These are phyloP conservation scores for Micronisus gabar DNA, from an alignment of 2,113 vertebrate species.

Conservation along the genomic window DNA sequence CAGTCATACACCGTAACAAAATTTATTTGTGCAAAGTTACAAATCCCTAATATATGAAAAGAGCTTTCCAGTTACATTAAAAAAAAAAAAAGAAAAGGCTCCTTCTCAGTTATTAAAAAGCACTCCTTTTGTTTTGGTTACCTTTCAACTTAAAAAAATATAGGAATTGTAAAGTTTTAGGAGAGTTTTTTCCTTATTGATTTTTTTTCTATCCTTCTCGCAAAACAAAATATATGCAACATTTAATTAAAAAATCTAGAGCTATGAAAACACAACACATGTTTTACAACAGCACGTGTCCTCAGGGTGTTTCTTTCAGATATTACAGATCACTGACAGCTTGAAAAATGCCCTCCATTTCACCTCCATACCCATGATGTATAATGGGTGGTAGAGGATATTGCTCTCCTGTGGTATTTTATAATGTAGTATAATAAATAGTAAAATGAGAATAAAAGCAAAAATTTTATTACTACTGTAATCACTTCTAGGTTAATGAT, in stretches of 20 bases:
- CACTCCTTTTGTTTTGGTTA: constrained; percentile 16
- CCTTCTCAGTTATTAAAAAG: constrained; percentile 28
- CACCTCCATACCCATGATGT: neutral
- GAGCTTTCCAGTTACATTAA: neutral
- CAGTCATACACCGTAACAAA: neutral
- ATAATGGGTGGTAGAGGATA: neutral
- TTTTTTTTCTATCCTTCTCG: neutral
- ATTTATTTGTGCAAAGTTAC: constrained; percentile 41
- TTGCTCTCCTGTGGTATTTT: constrained; percentile 1
- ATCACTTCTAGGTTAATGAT: neutral
- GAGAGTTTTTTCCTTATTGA: constrained; percentile 6
- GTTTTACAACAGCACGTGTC: constrained; percentile 24
- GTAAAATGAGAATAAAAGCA: constrained; percentile 3
- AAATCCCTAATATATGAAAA: constrained; percentile 51
- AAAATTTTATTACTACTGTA: neutral
- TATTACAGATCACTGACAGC: neutral
- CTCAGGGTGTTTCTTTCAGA: constrained; percentile 40
- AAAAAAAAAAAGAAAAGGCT: neutral
- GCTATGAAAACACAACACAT: constrained; percentile 19
- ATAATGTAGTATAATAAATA: neutral
- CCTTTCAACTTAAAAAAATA: neutral
- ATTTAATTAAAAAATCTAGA: constrained; percentile 54
- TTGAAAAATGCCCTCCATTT: constrained; percentile 31
- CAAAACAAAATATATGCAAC: constrained; percentile 13
- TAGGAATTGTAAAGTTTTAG: constrained; percentile 28